phyloP scores from a whole-genome alignment of 1,140 invertebrate genomes.

The Heliconius hermathena region DNA sequence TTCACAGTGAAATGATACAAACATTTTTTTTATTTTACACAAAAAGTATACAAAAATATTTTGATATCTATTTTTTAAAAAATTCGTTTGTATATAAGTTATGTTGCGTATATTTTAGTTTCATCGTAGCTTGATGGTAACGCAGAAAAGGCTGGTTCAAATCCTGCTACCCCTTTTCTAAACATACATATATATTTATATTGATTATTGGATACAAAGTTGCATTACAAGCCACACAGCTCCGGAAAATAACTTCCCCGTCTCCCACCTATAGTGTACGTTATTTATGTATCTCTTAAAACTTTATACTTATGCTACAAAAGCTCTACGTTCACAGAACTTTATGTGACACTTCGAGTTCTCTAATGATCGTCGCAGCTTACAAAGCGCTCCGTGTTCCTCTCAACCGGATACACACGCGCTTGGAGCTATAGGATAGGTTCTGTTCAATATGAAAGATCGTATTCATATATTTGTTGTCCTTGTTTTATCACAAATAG shows the following conservation, averaged over 20 bases:
- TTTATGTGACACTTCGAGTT: constrained; percentile 3
- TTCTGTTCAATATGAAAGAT: neutral
- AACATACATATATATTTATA: neutral
- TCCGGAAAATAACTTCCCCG: neutral
- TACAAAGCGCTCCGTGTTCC: neutral
- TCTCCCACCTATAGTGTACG: neutral
- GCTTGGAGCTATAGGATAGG: neutral
- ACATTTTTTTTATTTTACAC: neutral
- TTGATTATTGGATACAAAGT: neutral
- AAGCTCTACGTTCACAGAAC: neutral
- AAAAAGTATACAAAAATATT: neutral
- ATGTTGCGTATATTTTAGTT: too few relatives aligned
- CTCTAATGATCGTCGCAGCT: constrained; percentile 8
- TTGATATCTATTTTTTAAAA: neutral
- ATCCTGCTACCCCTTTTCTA: too few relatives aligned
- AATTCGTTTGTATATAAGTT: too few relatives aligned
- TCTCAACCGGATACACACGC: neutral
- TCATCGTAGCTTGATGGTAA: too few relatives aligned
- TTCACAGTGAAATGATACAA: neutral
- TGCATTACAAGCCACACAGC: neutral
- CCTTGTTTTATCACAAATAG: neutral
- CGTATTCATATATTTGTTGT: neutral
- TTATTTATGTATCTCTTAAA: neutral
- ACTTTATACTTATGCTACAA: constrained; percentile 1
- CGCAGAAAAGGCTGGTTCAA: too few relatives aligned